phyloP scores from a whole-genome alignment of 1,140 invertebrate genomes.

The Drosophila athabasca region DNA sequence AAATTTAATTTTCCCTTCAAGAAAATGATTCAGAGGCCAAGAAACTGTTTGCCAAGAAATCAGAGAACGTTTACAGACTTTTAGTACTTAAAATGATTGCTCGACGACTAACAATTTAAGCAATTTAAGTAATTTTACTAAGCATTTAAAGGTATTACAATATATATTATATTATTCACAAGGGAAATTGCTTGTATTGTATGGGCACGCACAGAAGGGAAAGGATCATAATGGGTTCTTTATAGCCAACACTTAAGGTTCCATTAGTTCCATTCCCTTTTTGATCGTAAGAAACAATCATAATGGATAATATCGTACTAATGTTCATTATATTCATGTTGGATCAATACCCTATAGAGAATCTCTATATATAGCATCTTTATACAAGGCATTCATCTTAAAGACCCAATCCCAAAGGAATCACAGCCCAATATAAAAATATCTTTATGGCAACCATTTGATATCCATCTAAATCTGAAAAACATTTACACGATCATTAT shows the following conservation, averaged over 20 bases:
- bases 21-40: constrained; percentile 2
- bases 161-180: constrained; percentile 14
- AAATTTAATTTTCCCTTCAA: no score
- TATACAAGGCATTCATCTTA: constrained; percentile 20
- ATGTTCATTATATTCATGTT: no score
- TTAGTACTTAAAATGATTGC: neutral
- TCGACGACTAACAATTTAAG: constrained; percentile 7
- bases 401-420: neutral
- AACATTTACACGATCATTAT: constrained; percentile 45
- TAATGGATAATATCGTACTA: no score
- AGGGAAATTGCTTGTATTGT: constrained; percentile 8
- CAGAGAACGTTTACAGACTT: neutral
- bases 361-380: constrained; percentile 3
- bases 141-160: constrained; percentile 13
- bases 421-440: no score
- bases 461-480: constrained; percentile 17
- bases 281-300: no score
- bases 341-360: no score
- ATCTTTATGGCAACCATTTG: constrained; percentile 12
- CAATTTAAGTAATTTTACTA: constrained; percentile 15
- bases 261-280: no score
- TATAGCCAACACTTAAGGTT: no score
- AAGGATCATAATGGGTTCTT: no score
- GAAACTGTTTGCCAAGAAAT: constrained; percentile 18
- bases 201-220: constrained; percentile 5